A percentile compares a stretch with the other conserved stretches of the same genome.
These are phyloP conservation scores for Neosilurus hyrtlii DNA, from an alignment of 2,797 vertebrate genomes.

Conservation along the genomic window DNA sequence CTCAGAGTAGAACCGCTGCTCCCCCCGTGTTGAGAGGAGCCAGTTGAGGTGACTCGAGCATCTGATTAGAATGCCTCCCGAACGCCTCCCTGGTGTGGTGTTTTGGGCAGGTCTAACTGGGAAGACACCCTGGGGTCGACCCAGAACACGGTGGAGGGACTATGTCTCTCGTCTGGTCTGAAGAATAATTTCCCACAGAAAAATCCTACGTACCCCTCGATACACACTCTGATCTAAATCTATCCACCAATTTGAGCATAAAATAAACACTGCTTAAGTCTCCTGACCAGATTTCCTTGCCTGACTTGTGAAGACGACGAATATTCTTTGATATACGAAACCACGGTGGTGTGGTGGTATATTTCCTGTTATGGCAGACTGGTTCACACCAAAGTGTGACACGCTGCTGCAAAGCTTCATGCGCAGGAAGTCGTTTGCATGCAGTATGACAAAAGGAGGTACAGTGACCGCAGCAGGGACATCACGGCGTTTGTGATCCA, in stretches of 20 bases:
- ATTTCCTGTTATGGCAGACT: constrained; percentile 44
- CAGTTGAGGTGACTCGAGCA: too few species aligned
- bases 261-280: not conserved
- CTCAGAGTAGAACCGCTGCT: too few species aligned
- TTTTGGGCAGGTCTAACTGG: too few species aligned
- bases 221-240: not conserved
- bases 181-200: not conserved
- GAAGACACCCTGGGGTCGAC: too few species aligned
- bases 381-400: constrained; percentile 30
- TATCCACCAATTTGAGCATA: not conserved
- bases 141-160: too few species aligned
- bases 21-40: too few species aligned
- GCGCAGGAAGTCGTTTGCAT: not conserved
- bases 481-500: not conserved
- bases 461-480: not conserved
- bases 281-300: not conserved
- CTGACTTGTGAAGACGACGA: not conserved
- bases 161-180: too few species aligned
- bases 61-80: too few species aligned
- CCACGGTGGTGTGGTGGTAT: constrained; percentile 18
- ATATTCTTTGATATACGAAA: not conserved
- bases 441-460: too few species aligned
- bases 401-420: not conserved
- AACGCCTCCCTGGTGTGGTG: too few species aligned
- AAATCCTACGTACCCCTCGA: not conserved